Percentiles rank a stretch among this genome's conserved stretches.
phyloP scores from a whole-genome alignment of 2,888 invertebrate genomes.

The Drosophila niveifrons region DNA sequence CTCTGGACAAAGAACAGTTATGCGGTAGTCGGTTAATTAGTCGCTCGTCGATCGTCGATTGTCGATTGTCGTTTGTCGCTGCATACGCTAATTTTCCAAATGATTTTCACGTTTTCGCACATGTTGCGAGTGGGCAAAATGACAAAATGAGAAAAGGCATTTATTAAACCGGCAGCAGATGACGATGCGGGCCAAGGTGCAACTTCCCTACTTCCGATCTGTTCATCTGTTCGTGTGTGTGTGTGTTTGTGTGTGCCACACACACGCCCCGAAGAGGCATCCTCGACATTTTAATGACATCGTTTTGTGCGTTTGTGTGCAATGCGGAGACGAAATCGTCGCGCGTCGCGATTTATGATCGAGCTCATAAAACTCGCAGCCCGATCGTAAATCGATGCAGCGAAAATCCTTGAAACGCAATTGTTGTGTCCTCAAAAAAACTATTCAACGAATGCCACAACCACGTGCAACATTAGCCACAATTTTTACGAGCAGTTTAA shows the following conservation, averaged over 20 bases:
- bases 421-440: slow-evolving; percentile 10
- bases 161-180: slow-evolving; percentile 18
- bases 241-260: slow-evolving; percentile 37
- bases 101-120: slow-evolving; percentile 40
- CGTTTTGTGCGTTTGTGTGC: slow-evolving; percentile 7
- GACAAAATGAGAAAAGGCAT: slow-evolving; percentile 33
- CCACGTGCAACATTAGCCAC: slow-evolving; percentile 2
- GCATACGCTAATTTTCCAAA: slow-evolving; percentile 58
- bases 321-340: slow-evolving; percentile 10
- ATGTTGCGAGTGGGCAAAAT: slow-evolving; percentile 19
- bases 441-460: slow-evolving; percentile 4
- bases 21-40: slow-evolving; percentile 35
- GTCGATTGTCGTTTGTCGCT: slow-evolving; percentile 6
- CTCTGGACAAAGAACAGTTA: neutral
- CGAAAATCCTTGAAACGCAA: slow-evolving; percentile 29
- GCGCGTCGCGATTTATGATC: slow-evolving; percentile 40
- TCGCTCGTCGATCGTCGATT: neutral
- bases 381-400: slow-evolving; percentile 36
- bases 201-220: neutral
- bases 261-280: slow-evolving; percentile 37
- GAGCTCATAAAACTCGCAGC: slow-evolving; percentile 41
- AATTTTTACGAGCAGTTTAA: slow-evolving; percentile 48
- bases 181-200: slow-evolving; percentile 47
- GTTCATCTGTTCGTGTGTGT: neutral
- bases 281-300: slow-evolving; percentile 43